phyloP scores from a whole-genome alignment of 2,113 vertebrate genomes.

The Oreochromis niloticus region DNA sequence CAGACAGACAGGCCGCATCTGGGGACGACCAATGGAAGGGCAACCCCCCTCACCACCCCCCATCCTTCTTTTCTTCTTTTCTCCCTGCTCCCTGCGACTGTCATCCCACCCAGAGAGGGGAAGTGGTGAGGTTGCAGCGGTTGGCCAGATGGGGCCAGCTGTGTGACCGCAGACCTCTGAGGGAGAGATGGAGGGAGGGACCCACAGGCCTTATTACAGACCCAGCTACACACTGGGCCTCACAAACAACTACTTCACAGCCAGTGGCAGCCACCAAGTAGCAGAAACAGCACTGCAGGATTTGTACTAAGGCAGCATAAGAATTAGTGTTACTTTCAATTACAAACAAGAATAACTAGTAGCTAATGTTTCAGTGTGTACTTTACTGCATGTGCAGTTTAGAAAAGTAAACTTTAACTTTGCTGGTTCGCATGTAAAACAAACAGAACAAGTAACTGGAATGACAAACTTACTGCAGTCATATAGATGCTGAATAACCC shows the following conservation, averaged over 20 bases:
- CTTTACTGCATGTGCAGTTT: not conserved
- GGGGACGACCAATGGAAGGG: conserved; percentile 32
- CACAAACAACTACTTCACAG: conserved; percentile 65
- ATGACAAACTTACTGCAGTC: conserved; percentile 1
- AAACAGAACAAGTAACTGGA: conserved; percentile 27
- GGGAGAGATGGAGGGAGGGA: conserved; percentile 40
- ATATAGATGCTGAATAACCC: conserved; percentile 26
- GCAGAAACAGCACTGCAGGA: conserved; percentile 35
- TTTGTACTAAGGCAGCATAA: conserved; percentile 21
- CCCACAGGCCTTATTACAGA: conserved; percentile 70
- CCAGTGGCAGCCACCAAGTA: conserved; percentile 22
- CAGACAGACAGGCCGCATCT: conserved; percentile 50
- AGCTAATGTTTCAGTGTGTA: not conserved
- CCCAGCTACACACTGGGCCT: conserved; percentile 52
- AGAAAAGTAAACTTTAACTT: not conserved
- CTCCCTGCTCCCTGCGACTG: conserved; percentile 27
- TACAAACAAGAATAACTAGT: not conserved
- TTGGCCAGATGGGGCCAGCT: conserved; percentile 66
- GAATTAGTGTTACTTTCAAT: not conserved
- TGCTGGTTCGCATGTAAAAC: not conserved
- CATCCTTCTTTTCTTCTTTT: conserved; percentile 20
- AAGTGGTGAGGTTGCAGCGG: conserved; percentile 72
- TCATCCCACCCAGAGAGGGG: conserved; percentile 74
- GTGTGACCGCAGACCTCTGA: conserved; percentile 68
- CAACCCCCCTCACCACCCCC: not conserved